Conservation (phyloP, 2,888 invertebrate species). For the Prostheceraeus crozeri region DNA sequence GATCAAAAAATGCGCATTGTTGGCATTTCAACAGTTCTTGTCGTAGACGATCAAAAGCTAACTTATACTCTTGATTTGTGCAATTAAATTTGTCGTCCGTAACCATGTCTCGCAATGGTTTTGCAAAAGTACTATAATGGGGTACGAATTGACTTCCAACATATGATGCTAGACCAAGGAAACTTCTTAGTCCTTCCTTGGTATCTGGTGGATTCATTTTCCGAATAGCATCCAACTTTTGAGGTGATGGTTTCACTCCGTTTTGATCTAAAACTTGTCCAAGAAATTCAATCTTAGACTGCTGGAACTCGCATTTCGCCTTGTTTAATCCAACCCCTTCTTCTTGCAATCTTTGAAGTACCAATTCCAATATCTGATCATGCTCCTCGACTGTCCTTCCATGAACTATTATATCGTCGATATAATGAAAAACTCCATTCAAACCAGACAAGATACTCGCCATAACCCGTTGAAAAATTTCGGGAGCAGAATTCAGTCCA, state of each 20-base stretch:
- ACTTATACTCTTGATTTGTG: constrained; percentile 14
- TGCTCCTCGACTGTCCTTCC: not conserved
- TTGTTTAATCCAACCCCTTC: constrained; percentile 25
- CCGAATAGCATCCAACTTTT: constrained; percentile 20
- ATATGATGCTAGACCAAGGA: constrained; percentile 22
- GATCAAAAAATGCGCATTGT: constrained; percentile 21
- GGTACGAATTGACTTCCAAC: constrained; percentile 18
- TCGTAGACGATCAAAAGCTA: constrained; percentile 20
- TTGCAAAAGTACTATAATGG: constrained; percentile 24
- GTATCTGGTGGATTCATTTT: constrained; percentile 5
- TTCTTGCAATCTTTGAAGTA: constrained; percentile 23
- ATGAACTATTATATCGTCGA: constrained; percentile 8
- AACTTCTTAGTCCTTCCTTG: constrained; percentile 18
- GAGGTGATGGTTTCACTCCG: constrained; percentile 7
- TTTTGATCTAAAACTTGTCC: constrained; percentile 16
- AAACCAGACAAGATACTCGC: constrained; percentile 13
- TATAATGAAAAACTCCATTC: constrained; percentile 7
- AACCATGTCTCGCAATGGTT: constrained; percentile 20
- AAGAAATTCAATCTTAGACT: constrained; percentile 20
- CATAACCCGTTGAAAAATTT: constrained; percentile 15
- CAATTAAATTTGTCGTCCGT: constrained; percentile 14
- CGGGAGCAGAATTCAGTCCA: constrained; percentile 20
- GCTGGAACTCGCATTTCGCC: constrained; percentile 16
- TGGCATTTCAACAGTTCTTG: constrained; percentile 10
- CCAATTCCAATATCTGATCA: no score